Percentiles rank a stretch among this genome's conserved stretches.
These are phyloP conservation scores for Drosophila teissieri DNA, from an alignment of 1,140 invertebrate genomes.

Conservation along the genomic window DNA sequence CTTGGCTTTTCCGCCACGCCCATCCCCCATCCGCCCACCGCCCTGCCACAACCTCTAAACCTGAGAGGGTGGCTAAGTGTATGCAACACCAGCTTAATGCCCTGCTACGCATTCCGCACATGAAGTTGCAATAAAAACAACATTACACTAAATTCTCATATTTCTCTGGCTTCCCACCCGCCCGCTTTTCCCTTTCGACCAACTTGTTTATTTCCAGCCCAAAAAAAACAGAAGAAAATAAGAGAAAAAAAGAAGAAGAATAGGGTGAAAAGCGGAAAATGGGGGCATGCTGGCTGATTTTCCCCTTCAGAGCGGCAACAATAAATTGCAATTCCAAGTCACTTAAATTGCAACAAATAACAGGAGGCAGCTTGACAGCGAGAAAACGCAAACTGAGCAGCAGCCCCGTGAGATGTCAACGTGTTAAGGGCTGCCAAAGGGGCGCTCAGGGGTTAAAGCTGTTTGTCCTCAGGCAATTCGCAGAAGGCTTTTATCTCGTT, in stretches of 20 bases:
- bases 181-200: neutral
- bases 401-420: slow-evolving; percentile 71
- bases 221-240: slow-evolving; percentile 5
- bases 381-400: slow-evolving; percentile 55
- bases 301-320: slow-evolving; percentile 45
- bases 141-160: slow-evolving; percentile 78
- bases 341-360: slow-evolving; percentile 83
- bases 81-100: slow-evolving; percentile 58
- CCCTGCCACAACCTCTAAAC: neutral
- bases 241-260: neutral
- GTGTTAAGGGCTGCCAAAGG: slow-evolving; percentile 50
- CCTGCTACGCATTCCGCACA: slow-evolving; percentile 67
- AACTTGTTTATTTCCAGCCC: slow-evolving; percentile 45
- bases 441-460: slow-evolving; percentile 9
- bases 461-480: neutral
- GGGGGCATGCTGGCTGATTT: slow-evolving; percentile 22
- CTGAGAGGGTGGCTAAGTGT: slow-evolving; percentile 11
- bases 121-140: slow-evolving; percentile 75
- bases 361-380: slow-evolving; percentile 71
- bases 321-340: slow-evolving; percentile 83
- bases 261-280: neutral
- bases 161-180: slow-evolving; percentile 25
- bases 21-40: neutral
- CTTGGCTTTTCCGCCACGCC: neutral
- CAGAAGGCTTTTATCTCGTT: neutral